Percentiles rank a stretch among this genome's conserved stretches.
These are phyloP conservation scores for Neotoxoptera formosana DNA, from an alignment of 1,140 invertebrate genomes.

Conservation along the genomic window DNA sequence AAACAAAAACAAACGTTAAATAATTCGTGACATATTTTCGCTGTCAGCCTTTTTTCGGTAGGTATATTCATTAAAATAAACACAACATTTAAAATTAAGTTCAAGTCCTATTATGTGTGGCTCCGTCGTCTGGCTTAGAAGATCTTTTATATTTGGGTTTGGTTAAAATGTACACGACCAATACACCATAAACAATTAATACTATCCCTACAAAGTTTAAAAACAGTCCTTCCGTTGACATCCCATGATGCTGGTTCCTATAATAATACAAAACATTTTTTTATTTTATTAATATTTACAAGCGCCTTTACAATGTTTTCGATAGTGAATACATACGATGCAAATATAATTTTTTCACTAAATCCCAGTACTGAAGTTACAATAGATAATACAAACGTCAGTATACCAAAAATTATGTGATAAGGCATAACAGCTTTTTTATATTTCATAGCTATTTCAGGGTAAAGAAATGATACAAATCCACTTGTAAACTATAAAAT, in stretches of 20 bases:
- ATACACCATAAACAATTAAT: conserved; percentile 73
- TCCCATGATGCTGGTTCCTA: neutral
- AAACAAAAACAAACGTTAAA: neutral
- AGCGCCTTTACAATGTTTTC: neutral
- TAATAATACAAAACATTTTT: neutral
- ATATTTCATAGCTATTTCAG: conserved; percentile 70
- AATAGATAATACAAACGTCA: conserved; percentile 76
- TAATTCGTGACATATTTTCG: neutral
- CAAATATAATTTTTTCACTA: conserved; percentile 81
- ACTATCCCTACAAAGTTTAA: conserved; percentile 79
- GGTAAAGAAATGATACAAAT: conserved; percentile 78
- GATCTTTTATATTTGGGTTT: conserved; percentile 76
- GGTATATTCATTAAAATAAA: neutral
- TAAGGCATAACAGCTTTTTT: conserved; percentile 77
- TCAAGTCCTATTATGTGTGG: too few relatives aligned
- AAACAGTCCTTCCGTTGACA: conserved; percentile 70
- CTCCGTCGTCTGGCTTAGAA: conserved; percentile 75
- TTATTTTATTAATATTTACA: neutral
- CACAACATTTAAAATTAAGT: neutral
- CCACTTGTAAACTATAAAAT: conserved; percentile 77
- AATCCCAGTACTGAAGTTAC: conserved; percentile 79
- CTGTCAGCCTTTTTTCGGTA: neutral
- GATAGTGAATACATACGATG: conserved; percentile 65
- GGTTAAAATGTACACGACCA: conserved; percentile 79
- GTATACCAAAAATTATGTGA: conserved; percentile 80